Base-by-base conservation (phyloP, 37 sponge, comb jelly and placozoan genomes). In the Ephydatia muelleri region DNA sequence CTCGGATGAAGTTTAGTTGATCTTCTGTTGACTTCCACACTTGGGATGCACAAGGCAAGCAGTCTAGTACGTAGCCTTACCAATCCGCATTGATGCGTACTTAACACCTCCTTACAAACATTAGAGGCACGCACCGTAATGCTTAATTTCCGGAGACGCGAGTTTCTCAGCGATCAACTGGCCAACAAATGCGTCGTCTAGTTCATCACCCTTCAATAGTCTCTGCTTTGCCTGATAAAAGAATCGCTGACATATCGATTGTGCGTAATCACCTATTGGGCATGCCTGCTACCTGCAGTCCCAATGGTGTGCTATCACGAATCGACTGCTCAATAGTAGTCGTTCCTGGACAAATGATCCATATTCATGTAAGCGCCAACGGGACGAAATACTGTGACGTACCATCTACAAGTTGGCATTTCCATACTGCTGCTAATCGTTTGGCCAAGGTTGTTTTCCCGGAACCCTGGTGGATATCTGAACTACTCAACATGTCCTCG, bases 11-110 rank as follows among this genome's bases (percentile, higher is more conserved):
- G 33, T 73, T 71, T 3, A 98, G 76, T 67, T 98, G 99, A 22
- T 98, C 92, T 33, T 67, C 83, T 16, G 87, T 47, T 13, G 87
- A 78, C 80, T 81, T 91, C 93, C 95, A 96, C 3, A 26, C 80
- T 9, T 80, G 57, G 64, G 71, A 78, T 21, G 68, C 26, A 43
- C 76, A 75, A 3, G 99, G 99, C 35, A 98, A 21, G 23, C 97
- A 89, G 73, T 98, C 99, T 67, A 98, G 57, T 11, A 98, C 95
- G 87, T 98, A 98, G 3, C 99, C 99, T 93, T 37, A 75, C 11
- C 3, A 5, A 16, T 11, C 35, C 2, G 43, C 6, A 83, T 19
- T 6, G 16, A 72, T 13, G 5, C 22, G 22, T 25, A 72, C 26
- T 72, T 33, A 72, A 31, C 73, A 72, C 73, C n/a, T 21, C 25